Evolutionary conservation across 53 echinoderm and acorn worm species (phyloP), one percentile per base, ranked within the genome.

Genomic region (Astropecten irregularis): DNA sequence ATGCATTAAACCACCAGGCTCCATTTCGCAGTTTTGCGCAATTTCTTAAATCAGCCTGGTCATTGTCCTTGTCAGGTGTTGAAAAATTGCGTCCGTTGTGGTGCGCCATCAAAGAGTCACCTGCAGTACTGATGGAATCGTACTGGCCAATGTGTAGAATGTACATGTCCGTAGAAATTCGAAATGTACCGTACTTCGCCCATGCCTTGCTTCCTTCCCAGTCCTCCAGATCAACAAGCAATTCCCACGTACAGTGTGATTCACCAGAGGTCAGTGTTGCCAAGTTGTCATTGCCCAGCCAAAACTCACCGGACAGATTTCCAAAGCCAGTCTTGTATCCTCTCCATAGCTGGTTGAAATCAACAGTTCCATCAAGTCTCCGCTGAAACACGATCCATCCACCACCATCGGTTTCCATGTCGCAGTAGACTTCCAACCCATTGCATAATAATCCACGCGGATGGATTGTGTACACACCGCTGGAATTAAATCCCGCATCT

Each of bases 201-300:
- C 35, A 73, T 9, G 36, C 55, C 2, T 26, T 73, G 6, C 18
- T 18, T 4, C 55, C 73, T 14, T 25, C 18, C 73, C 73, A 73
- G 52, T 73, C 73, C 23, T 59, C 59, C 59, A 59, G 15, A 29
- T 59, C 59, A 11, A 59, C 20, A 5, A 25, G 23, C 59, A 59
- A 33, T 28, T 55, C 51, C 55, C 21, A 47, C 35, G 9, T 44
- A 16, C 21, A 48, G 48, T 4, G 21, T 65, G 76, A 36, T 36
- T 30, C 27, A 32, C 9, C 69, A 13, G 19, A 47, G 85, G 85
- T 85, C 49, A 85, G 54, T 18, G 58, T 46, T 49, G 44, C 44
- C 30, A 85, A 35, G 35, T 58, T 44, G 47, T 84, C 84, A 32
- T 84, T 84, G 28, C 84, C 84, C 25, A 84, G n/a, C n/a, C n/a